phyloP scores from a whole-genome alignment of 2,888 invertebrate species.

The Entomobrya multifasciata region DNA sequence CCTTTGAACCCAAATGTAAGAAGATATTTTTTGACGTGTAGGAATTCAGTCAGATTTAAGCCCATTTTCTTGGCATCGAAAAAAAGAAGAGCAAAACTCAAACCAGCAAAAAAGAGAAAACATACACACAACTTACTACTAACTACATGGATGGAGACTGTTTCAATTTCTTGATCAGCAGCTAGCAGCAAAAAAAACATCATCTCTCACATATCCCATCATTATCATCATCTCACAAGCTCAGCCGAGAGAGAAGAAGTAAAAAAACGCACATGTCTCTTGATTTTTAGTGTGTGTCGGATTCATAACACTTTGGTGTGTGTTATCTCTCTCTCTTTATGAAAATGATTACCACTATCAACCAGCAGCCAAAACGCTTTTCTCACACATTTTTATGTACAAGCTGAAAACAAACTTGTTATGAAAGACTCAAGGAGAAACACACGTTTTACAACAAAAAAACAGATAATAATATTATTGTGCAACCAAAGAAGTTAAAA shows the following conservation, averaged over 20 bases:
- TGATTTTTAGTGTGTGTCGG: background rate
- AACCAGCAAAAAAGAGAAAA: background rate
- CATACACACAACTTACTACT: too few relatives aligned
- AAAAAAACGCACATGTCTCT: conserved; percentile 49
- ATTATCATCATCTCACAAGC: background rate
- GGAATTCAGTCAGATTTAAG: conserved; percentile 59
- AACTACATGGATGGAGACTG: background rate
- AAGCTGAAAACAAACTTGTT: background rate
- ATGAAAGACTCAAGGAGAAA: background rate
- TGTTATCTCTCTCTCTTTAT: background rate
- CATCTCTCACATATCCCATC: background rate
- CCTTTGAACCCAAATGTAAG: background rate
- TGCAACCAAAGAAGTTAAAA: background rate
- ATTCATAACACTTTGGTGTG: background rate
- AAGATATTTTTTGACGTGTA: conserved; percentile 53
- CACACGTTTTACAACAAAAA: conserved; percentile 3
- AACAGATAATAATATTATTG: conserved; percentile 24
- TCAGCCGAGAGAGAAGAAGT: background rate
- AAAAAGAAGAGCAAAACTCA: background rate
- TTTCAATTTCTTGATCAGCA: conserved; percentile 24
- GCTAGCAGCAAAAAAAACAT: background rate
- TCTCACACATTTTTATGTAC: background rate
- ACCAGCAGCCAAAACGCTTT: background rate
- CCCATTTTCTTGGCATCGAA: conserved; percentile 52
- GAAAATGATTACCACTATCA: conserved; percentile 23